phyloP scores from a whole-genome alignment of 2,888 invertebrate species.

The Punctoribates punctum region DNA sequence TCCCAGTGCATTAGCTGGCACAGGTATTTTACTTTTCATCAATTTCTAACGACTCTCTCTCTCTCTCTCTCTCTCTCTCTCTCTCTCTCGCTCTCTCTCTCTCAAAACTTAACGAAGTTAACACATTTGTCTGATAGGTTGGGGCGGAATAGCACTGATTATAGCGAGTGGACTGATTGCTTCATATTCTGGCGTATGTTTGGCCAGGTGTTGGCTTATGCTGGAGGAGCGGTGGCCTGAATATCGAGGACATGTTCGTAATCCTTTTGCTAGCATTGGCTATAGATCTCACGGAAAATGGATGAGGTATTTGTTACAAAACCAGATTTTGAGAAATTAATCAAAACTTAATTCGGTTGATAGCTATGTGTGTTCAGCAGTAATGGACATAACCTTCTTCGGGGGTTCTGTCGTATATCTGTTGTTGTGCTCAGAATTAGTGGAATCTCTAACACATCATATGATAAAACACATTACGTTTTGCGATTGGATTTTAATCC shows the following conservation, averaged over 20 bases:
- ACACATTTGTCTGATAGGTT: slow-evolving; percentile 59
- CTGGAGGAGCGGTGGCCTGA: slow-evolving; percentile 66
- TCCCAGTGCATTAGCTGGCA: slow-evolving; percentile 63
- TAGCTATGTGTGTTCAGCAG: slow-evolving; percentile 58
- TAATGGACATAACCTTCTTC: slow-evolving; percentile 64
- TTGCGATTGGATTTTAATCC: slow-evolving; percentile 75
- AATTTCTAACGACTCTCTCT: too few relatives aligned
- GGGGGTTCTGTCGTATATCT: slow-evolving; percentile 66
- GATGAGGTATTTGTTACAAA: slow-evolving; percentile 46
- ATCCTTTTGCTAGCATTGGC: slow-evolving; percentile 78
- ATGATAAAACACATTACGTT: slow-evolving; percentile 57
- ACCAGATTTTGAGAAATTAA: neutral
- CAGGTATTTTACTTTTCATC: slow-evolving; percentile 57
- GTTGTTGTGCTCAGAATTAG: slow-evolving; percentile 66
- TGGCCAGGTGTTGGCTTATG: slow-evolving; percentile 76
- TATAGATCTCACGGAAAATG: slow-evolving; percentile 68
- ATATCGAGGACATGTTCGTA: slow-evolving; percentile 60
- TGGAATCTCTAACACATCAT: slow-evolving; percentile 66
- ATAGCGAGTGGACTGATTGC: slow-evolving; percentile 62
- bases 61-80: too few relatives aligned
- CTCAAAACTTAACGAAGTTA: too few relatives aligned
- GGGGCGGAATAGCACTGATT: slow-evolving; percentile 64
- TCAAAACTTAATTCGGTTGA: neutral
- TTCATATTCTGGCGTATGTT: slow-evolving; percentile 73
- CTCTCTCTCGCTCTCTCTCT: too few relatives aligned